Conservation (phyloP, 2,797 vertebrate species). For the Epinephelus malabaricus region DNA sequence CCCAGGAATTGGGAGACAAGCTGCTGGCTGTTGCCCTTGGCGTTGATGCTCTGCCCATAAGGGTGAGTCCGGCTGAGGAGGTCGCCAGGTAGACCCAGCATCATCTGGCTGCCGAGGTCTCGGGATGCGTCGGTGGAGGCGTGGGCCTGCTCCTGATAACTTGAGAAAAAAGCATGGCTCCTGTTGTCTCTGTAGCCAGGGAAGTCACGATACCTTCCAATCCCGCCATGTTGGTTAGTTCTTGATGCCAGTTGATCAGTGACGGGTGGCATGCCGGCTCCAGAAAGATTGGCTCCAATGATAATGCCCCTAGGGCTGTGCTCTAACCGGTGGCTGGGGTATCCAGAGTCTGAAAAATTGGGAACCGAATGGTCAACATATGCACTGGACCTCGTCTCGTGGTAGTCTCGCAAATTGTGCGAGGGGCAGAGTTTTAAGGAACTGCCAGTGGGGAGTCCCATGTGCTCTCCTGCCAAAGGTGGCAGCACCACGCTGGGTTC, state of each 20-base stretch:
- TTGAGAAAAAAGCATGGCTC: slow-evolving; percentile 83
- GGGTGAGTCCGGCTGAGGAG: slow-evolving; percentile 82
- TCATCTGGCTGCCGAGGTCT: slow-evolving; percentile 84
- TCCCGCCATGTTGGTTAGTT: slow-evolving; percentile 82
- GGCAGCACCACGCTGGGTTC: slow-evolving; percentile 82
- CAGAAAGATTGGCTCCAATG: slow-evolving; percentile 85
- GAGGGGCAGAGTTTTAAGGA: slow-evolving; percentile 86
- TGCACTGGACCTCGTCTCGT: slow-evolving; percentile 88
- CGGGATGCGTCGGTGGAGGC: slow-evolving; percentile 79
- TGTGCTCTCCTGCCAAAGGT: slow-evolving; percentile 81
- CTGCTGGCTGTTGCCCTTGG: slow-evolving; percentile 83
- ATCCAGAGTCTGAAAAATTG: slow-evolving; percentile 87
- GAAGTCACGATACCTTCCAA: slow-evolving; percentile 86
- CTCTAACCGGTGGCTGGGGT: slow-evolving; percentile 85
- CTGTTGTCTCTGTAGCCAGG: slow-evolving; percentile 83
- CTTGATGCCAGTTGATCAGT: slow-evolving; percentile 85
- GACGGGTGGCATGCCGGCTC: slow-evolving; percentile 87
- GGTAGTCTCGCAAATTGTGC: slow-evolving; percentile 86
- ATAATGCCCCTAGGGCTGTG: slow-evolving; percentile 86
- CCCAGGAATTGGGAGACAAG: slow-evolving; percentile 85
- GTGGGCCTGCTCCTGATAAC: slow-evolving; percentile 88
- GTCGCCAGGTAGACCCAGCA: slow-evolving; percentile 86
- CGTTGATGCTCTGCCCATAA: slow-evolving; percentile 82
- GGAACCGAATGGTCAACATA: slow-evolving; percentile 88
- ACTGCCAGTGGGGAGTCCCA: slow-evolving; percentile 79